phyloP scores from a whole-genome alignment of 2,888 invertebrate species.

The Drosophila histrio region DNA sequence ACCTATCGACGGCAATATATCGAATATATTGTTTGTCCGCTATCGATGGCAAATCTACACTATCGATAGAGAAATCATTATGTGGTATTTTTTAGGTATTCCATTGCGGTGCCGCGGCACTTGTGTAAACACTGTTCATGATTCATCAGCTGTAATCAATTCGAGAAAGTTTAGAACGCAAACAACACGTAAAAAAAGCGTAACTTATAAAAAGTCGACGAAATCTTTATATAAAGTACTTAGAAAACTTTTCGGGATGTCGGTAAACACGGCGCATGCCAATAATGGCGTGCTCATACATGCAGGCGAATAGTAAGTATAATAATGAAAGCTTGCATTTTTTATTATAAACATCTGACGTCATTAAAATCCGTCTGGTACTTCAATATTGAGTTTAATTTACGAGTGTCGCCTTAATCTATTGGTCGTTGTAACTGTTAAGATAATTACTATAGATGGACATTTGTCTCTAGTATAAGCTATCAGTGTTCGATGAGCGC shows the following conservation, averaged over 20 bases:
- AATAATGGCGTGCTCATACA: conserved; percentile 97
- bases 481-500: conserved; percentile 94
- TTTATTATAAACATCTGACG: conserved; percentile 44
- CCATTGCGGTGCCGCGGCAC: not conserved
- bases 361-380: conserved; percentile 32
- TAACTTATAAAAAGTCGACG: conserved; percentile 18
- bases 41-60: no score
- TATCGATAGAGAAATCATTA: no score
- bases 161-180: conserved; percentile 40
- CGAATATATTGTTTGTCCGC: not conserved
- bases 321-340: not conserved
- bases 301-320: conserved; percentile 96
- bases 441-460: conserved; percentile 22
- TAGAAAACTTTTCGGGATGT: conserved; percentile 86
- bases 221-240: conserved; percentile 34
- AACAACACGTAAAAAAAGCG: conserved; percentile 54
- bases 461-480: conserved; percentile 88
- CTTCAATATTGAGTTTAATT: not conserved
- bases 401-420: no score
- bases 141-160: conserved; percentile 70
- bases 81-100: conserved; percentile 56
- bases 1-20: not conserved
- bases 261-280: conserved; percentile 97
- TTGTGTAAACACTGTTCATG: conserved; percentile 55
- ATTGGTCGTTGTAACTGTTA: conserved; percentile 14